phyloP scores from a whole-genome alignment of 2,797 vertebrate species.

The Enoplosus armatus region DNA sequence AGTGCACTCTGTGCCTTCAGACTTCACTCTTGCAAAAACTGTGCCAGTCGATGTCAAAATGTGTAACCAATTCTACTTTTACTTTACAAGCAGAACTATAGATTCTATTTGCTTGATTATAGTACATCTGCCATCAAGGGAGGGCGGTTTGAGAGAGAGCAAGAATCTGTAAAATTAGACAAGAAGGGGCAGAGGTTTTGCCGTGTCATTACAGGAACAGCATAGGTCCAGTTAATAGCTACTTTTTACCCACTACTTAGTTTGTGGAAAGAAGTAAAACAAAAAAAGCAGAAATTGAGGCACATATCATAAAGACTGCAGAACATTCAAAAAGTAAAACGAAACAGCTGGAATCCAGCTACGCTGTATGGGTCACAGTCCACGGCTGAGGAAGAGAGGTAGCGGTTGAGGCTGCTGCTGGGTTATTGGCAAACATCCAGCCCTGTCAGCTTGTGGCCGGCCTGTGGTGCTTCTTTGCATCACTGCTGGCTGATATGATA shows the following conservation, averaged over 20 bases:
- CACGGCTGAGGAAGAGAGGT: not conserved
- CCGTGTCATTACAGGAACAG: not conserved
- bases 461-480: conserved; percentile 26
- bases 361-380: not conserved
- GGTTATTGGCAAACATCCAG: conserved; percentile 20
- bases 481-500: conserved; percentile 27
- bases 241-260: not conserved
- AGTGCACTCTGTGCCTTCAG: not conserved
- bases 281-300: not conserved
- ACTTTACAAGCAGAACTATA: not conserved
- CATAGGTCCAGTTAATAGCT: not conserved
- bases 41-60: not conserved
- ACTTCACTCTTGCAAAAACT: not conserved
- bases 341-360: not conserved
- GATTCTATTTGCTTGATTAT: not conserved
- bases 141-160: not conserved
- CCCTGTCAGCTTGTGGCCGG: conserved; percentile 8
- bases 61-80: not conserved
- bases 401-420: not conserved
- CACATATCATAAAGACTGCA: not conserved
- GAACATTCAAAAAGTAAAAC: not conserved
- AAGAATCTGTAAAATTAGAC: not conserved
- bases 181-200: not conserved
- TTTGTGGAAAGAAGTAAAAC: not conserved
- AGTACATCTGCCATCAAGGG: not conserved